Evolutionary conservation across 2,113 vertebrate species (phyloP), one percentile per base, ranked within the genome.

Genomic region (Sphyrna mokarran): DNA sequence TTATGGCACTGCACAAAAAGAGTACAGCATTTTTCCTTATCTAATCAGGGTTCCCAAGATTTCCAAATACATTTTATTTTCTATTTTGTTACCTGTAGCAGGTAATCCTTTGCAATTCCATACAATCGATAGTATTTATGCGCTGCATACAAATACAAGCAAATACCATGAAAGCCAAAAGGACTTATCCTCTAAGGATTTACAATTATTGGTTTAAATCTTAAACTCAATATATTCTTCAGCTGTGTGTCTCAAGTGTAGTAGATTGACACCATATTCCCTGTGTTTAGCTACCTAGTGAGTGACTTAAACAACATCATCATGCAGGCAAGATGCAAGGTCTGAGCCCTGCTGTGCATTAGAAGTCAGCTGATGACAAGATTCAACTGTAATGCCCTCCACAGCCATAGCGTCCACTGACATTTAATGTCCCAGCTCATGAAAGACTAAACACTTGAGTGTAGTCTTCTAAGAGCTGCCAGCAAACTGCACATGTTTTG

Each of bases 21-120:
- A 95, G 23, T 37, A 72, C 37, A 48, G 40, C 29, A 48, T 48
- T 95, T 95, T 94, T 48, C 6, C 23, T 54, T 26, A 70, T 72
- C 48, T 33, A 72, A 43, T 43, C 11, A 33, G 43, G 29, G 43
- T 26, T 95, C 23, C 7, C 68, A 72, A 95, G 13, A 72, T 29
- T 72, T 95, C 40, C 69, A 95, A 95, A 48, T 54, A 72, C 37
- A 94, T 72, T 23, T 95, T 63, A 91, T 66, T 43, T 72, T 95
- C 69, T 29, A 54, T 43, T 72, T 54, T 40, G 3, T 48, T 26
- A 95, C 40, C 94, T 95, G 68, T 23, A 91, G 33, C 61, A 93
- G 18, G 18, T 22, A 91, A 58, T 22, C 61, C 89, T 66, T 33
- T 43, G 37, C 5, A 91, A 91, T 16, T 61, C 29, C 58, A 26